phyloP scores from a whole-genome alignment of 1,140 invertebrate genomes.

The Semibalanus balanoides region DNA sequence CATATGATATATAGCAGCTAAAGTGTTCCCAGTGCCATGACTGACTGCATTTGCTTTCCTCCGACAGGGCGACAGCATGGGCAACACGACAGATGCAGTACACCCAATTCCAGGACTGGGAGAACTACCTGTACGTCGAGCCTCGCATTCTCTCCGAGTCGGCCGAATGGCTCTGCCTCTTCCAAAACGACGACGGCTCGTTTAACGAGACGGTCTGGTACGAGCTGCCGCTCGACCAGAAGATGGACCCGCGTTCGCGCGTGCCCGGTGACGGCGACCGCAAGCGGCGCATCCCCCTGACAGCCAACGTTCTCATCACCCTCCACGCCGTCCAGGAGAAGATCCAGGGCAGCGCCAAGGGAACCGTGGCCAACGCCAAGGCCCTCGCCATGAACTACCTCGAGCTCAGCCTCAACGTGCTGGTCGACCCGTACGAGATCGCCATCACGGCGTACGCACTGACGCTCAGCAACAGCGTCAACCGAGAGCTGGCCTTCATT shows the following conservation, averaged over 20 bases:
- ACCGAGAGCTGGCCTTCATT: slow-evolving; percentile 26
- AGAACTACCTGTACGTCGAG: slow-evolving; percentile 36
- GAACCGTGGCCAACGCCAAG: slow-evolving; percentile 18
- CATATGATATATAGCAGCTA: too few relatives aligned
- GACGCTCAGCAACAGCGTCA: slow-evolving; percentile 28
- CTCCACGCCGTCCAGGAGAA: slow-evolving; percentile 26
- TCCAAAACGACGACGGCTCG: slow-evolving; percentile 31
- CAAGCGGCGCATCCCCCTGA: slow-evolving; percentile 27
- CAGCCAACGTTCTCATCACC: slow-evolving; percentile 35
- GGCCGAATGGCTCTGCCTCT: slow-evolving; percentile 30
- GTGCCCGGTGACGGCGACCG: background rate
- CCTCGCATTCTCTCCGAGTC: slow-evolving; percentile 26
- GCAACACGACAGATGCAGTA: slow-evolving; percentile 29
- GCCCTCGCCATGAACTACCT: slow-evolving; percentile 21
- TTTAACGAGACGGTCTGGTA: slow-evolving; percentile 30
- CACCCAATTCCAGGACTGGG: slow-evolving; percentile 37
- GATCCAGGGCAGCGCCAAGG: slow-evolving; percentile 26
- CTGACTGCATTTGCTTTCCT: too few relatives aligned
- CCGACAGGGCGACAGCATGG: slow-evolving; percentile 34
- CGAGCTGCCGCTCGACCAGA: background rate
- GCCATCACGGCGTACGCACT: slow-evolving; percentile 38
- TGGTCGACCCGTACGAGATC: slow-evolving; percentile 35
- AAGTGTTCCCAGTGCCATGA: too few relatives aligned
- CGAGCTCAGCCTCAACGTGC: slow-evolving; percentile 27
- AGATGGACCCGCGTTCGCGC: slow-evolving; percentile 8